Evolutionary conservation across 92 coral and sea anemone genomes (phyloP).

Genomic region (Desmophyllum pertusum): DNA sequence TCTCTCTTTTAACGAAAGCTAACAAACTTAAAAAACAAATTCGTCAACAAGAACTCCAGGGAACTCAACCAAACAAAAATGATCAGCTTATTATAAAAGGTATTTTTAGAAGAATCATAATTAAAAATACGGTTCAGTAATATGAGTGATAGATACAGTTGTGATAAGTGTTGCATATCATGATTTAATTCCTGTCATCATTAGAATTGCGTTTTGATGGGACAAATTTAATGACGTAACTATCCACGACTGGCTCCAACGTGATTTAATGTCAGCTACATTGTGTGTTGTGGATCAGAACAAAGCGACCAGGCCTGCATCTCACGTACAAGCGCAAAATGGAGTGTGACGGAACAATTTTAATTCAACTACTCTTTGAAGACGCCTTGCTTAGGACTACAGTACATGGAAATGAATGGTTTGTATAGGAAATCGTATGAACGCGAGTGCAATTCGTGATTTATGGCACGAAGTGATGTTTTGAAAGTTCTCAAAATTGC

Average conservation of each 20-base stretch:
- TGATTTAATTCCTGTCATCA: too few species aligned
- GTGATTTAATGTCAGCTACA: not conserved
- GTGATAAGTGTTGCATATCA: not conserved
- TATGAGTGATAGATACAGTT: not conserved
- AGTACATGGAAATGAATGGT: not conserved
- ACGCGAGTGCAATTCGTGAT: too few species aligned
- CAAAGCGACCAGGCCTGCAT: not conserved
- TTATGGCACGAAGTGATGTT: too few species aligned
- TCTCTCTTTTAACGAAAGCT: not conserved
- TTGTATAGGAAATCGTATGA: too few species aligned
- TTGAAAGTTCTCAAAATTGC: too few species aligned
- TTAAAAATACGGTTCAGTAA: not conserved
- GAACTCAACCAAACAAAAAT: not conserved
- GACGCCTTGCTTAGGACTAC: not conserved
- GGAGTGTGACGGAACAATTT: not conserved
- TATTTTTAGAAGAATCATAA: too few species aligned
- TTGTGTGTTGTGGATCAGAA: constrained; percentile 27
- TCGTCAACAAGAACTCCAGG: not conserved
- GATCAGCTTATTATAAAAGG: too few species aligned
- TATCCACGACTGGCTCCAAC: not conserved
- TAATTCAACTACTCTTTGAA: not conserved
- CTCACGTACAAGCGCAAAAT: constrained; percentile 6
- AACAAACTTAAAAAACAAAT: not conserved
- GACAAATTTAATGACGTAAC: not conserved
- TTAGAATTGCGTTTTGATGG: not conserved